Evolutionary conservation across 2,797 vertebrate genomes (phyloP), one percentile per base, ranked within the genome.

Genomic region (Sciaenops ocellatus): DNA sequence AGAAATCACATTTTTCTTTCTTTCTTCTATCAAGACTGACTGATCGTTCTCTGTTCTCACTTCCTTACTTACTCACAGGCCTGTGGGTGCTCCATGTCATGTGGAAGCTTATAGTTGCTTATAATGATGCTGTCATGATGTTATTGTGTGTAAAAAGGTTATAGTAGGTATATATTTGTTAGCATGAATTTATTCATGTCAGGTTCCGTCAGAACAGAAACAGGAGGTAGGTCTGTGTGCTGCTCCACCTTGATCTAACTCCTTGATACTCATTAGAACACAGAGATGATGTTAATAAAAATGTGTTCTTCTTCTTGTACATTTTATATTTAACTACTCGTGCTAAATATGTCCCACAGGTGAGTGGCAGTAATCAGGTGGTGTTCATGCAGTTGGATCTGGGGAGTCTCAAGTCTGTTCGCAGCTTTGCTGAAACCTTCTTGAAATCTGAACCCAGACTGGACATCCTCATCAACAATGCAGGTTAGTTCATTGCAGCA

Each of bases 401-500:
- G 87, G 95, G 94, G 84, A 96, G 92, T 92, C 90, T 97, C 67
- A 90, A 92, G 69, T 98, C 97, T 0, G 94, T 98, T 18, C 94
- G 88, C 76, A 90, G 90, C 73, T 98, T 98, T 72, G 95, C 96
- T 20, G 92, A 95, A 69, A 47, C 85, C 41, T 97, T 97, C 90
- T 93, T 97, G 82, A 93, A 65, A 64, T 93, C 93, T 1, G 97
- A 97, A 67, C 93, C 95, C 18, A 94, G 95, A 48, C 93, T 98
- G 78, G 96, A 98, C 87, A 86, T 97, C 78, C 96, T 98, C 68
- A 94, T 98, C 90, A 97, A 97, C 92, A 98, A 97, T 1, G 97
- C 97, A 30, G 97, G 78, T 79, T 2, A 24, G 2, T 10, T 28
- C 30, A 48, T 12, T 44, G 7, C 3, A 41, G n/a, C 10, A 30